These are phyloP conservation scores for Parthenolecanium corni DNA, from an alignment of 2,888 invertebrate species.

Conservation along the genomic window DNA sequence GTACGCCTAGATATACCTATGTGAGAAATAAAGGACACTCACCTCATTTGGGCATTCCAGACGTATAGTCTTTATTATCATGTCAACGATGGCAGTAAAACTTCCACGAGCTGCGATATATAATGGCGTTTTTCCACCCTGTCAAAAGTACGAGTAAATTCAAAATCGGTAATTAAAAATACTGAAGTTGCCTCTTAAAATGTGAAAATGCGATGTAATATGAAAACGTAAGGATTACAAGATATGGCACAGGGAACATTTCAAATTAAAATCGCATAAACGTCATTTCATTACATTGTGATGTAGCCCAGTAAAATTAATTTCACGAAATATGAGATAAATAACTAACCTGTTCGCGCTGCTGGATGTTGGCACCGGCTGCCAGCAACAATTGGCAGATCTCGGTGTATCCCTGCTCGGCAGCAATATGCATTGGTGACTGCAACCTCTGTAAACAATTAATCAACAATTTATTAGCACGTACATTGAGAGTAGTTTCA, in stretches of 20 bases:
- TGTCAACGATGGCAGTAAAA: constrained; percentile 69
- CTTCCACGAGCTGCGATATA: constrained; percentile 68
- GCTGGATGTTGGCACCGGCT: constrained; percentile 56
- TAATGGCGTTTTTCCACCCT: constrained; percentile 58
- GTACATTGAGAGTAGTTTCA: no score
- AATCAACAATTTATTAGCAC: no score
- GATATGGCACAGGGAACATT: no score
- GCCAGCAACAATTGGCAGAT: constrained; percentile 50
- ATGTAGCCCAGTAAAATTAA: background rate
- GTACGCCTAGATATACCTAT: no score
- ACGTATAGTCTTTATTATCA: constrained; percentile 64
- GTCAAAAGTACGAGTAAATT: constrained; percentile 34
- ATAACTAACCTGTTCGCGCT: constrained; percentile 44
- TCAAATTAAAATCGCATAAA: no score
- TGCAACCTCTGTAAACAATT: constrained; percentile 49
- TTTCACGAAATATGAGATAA: constrained; percentile 12
- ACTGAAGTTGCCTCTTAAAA: background rate
- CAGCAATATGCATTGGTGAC: constrained; percentile 69
- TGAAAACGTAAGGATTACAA: no score
- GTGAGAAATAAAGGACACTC: no score
- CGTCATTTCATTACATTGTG: no score
- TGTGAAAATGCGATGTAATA: no score
- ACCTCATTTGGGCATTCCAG: constrained; percentile 47
- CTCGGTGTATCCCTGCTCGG: constrained; percentile 55
- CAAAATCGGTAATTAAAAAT: background rate